Evolutionary conservation across 2,113 vertebrate genomes (phyloP), one percentile per base, ranked within the genome.

Genomic region (Eira barbara): DNA sequence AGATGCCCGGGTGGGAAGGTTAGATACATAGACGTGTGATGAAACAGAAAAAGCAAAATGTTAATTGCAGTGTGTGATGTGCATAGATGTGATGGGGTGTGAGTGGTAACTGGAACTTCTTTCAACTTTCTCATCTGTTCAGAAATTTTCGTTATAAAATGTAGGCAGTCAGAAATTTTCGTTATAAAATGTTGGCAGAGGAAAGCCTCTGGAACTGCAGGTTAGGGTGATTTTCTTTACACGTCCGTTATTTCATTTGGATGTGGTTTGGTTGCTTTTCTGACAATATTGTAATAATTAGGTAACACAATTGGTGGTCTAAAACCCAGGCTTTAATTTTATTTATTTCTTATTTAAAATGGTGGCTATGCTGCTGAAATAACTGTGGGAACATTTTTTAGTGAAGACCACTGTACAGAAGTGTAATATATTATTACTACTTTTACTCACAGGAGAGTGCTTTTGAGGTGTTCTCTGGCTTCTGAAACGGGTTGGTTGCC

Each of bases 71-170:
- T 71, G 45, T 23, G 6, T 74, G 71, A 27, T 6, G 71, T 42
- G 9, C 71, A 39, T 45, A 76, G 73, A 61, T 65, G 39, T 36
- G 82, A 69, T 74, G 29, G 39, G 63, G 27, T 73, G 47, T 91
- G 25, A 10, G 67, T 69, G 73, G 47, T 88, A 74, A n/a, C 13
- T 85, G 4, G 57, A 88, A 78, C 49, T 84, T 31, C 39, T 73
- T 92, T 84, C 10, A 92, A 59, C 57, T 91, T 91, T 95, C 76
- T 39, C 49, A n/a, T 91, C 18, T 69, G n/a, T 81, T 94, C 89
- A 76, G 59, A 83, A n/a, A 6, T 81, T 74, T 96, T 95, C 45
- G 9, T 85, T 57, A 25, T 25, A 85, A 80, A 78, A 45, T 18
- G 0, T 34, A 57, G 55, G n/a, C 67, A 34, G 78, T 94, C 92